Evolutionary conservation across 2,797 vertebrate species (phyloP).

Genomic region (Sorex maritimensis): DNA sequence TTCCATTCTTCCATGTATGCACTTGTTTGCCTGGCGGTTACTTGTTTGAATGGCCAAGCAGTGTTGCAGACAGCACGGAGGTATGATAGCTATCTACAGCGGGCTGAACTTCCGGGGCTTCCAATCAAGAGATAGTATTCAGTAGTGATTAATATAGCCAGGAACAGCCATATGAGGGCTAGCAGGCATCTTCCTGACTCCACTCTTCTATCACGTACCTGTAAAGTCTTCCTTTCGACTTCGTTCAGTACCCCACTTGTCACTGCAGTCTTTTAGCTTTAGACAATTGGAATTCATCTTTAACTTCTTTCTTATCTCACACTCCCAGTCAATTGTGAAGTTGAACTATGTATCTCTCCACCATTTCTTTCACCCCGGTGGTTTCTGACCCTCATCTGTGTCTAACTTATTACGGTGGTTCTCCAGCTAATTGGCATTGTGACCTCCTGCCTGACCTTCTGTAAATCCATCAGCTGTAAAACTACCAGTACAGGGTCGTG

Average conservation of each 20-base stretch:
- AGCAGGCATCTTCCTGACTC: not conserved
- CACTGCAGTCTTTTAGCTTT: not conserved
- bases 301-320: not conserved
- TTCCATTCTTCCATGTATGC: not conserved
- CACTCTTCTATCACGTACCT: not conserved
- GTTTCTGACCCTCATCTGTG: not conserved
- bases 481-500: not conserved
- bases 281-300: conserved; percentile 18
- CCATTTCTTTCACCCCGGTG: not conserved
- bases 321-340: not conserved
- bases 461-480: not conserved
- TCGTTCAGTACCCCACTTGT: conserved; percentile 13
- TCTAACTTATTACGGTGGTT: not conserved
- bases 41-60: not conserved
- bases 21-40: conserved; percentile 16
- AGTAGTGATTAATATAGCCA: not conserved
- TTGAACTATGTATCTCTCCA: not conserved
- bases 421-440: not conserved
- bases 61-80: not conserved
- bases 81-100: fast-evolving
- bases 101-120: not conserved
- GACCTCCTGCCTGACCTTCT: not conserved
- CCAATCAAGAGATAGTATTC: not conserved
- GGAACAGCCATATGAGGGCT: not conserved
- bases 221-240: conserved; percentile 46